Percentiles rank a stretch among this genome's conserved stretches.
These are phyloP conservation scores for Eustalomyia histrio DNA, from an alignment of 2,888 invertebrate species.

Conservation along the genomic window DNA sequence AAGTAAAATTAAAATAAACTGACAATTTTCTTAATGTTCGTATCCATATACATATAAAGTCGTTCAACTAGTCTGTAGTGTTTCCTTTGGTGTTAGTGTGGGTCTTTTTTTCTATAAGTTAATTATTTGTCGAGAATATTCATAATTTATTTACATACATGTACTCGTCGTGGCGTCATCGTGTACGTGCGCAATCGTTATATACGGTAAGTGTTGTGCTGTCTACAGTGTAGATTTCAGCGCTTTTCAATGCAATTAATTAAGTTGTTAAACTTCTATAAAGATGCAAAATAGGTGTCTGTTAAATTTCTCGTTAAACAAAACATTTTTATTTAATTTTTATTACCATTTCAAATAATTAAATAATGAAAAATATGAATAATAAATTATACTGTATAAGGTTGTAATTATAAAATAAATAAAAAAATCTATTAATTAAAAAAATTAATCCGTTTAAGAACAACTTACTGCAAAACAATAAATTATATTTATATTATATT, in stretches of 20 bases:
- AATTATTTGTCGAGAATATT: constrained; percentile 63
- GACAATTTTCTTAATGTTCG: too few species aligned
- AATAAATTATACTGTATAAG: constrained; percentile 1
- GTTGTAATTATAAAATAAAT: neutral
- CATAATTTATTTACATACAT: constrained; percentile 55
- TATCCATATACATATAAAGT: neutral
- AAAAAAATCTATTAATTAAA: neutral
- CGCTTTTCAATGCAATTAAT: constrained; percentile 60
- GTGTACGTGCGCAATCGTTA: neutral
- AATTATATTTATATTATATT: neutral
- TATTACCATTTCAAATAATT: neutral
- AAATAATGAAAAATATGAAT: neutral
- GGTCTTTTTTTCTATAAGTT: constrained; percentile 45
- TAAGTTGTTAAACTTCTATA: constrained; percentile 58
- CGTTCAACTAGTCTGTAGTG: constrained; percentile 29
- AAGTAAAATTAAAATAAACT: too few species aligned
- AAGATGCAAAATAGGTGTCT: constrained; percentile 63
- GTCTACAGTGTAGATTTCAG: constrained; percentile 54
- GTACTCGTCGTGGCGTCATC: neutral
- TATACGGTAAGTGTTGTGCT: neutral
- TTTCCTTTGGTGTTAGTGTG: neutral
- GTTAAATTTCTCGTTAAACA: constrained; percentile 46
- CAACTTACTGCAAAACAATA: neutral
- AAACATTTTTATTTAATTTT: constrained; percentile 48
- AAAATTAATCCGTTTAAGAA: neutral